Evolutionary conservation across 2,113 vertebrate species (phyloP).

Genomic region (Cryptomyrus ogoouensis): DNA sequence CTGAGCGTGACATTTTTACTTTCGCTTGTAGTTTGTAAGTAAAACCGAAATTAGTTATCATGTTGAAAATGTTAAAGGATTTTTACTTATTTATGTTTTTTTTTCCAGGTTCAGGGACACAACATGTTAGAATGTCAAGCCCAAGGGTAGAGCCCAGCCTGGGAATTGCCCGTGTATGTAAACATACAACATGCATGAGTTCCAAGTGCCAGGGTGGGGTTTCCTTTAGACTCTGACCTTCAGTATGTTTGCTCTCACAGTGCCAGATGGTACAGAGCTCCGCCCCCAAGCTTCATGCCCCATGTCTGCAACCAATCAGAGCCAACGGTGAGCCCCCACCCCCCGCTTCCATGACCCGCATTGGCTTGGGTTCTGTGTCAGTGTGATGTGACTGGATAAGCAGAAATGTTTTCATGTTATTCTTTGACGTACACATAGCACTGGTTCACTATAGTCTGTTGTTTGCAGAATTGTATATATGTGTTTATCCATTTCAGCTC

Average conservation of each 20-base stretch:
- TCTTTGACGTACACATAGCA: background rate
- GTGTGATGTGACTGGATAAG: background rate
- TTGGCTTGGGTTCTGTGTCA: background rate
- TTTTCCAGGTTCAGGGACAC: background rate
- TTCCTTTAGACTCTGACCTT: background rate
- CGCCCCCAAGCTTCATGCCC: background rate
- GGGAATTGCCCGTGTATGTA: background rate
- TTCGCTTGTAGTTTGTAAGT: background rate
- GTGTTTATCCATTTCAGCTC: conserved; percentile 21
- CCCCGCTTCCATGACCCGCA: background rate
- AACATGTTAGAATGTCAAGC: too few relatives aligned
- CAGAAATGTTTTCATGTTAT: background rate
- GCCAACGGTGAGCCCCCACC: background rate
- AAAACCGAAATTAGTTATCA: background rate
- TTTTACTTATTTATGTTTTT: background rate
- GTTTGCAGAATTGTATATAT: background rate
- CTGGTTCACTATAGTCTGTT: background rate
- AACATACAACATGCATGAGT: background rate
- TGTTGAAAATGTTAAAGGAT: background rate
- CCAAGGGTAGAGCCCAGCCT: background rate
- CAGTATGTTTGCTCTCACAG: background rate
- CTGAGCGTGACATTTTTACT: background rate
- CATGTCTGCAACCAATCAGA: background rate
- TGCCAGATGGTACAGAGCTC: background rate
- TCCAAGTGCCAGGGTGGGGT: too few relatives aligned